Evolutionary conservation across 2,797 vertebrate species (phyloP), one percentile per base, ranked within the genome.

Genomic region (Octomys mimax): DNA sequence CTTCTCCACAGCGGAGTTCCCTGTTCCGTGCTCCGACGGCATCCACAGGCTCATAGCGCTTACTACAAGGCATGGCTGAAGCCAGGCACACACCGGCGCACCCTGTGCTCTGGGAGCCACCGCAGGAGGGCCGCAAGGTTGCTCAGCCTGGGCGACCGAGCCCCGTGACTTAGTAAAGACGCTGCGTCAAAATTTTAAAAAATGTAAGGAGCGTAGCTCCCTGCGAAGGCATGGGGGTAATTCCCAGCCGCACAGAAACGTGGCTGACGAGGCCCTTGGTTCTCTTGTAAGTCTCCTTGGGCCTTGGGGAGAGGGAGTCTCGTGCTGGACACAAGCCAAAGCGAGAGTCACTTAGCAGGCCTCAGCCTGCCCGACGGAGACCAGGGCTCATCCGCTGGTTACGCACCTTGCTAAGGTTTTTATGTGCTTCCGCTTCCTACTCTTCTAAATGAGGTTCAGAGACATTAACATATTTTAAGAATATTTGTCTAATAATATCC

Each of bases 401-500:
- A 13, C 61, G 49, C 0, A 94, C 87, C 24, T 75, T 77, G 26
- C 26, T 49, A 80, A 82, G 10, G n/a, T 75, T 91, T 57, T 64
- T 49, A 66, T 31, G 64, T 52, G 19, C 5, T 83, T 73, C 73
- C 16, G 7, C 89, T 92, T 92, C 16, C 2, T 71, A 39, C 82
- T 90, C 11, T 80, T 75, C 62, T 82, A 94, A 93, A 79, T 80
- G 77, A 64, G 21, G 71, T n/a, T 87, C 77, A 92, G 28, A 87
- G 0, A 75, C 73, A 57, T 7, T 31, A 42, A 77, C 4, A 66
- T 68, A 91, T 66, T 96, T 91, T 89, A 93, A 75, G n/a, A 68
- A 78, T 82, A 46, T 62, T 79, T 87, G 54, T 21, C n/a, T 90
- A 94, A 87, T 92, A 81, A 62, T 84, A 88, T 71, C 71, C 28